These are phyloP conservation scores for Bicyclus anynana DNA, from an alignment of 1,140 invertebrate species.

Conservation along the genomic window DNA sequence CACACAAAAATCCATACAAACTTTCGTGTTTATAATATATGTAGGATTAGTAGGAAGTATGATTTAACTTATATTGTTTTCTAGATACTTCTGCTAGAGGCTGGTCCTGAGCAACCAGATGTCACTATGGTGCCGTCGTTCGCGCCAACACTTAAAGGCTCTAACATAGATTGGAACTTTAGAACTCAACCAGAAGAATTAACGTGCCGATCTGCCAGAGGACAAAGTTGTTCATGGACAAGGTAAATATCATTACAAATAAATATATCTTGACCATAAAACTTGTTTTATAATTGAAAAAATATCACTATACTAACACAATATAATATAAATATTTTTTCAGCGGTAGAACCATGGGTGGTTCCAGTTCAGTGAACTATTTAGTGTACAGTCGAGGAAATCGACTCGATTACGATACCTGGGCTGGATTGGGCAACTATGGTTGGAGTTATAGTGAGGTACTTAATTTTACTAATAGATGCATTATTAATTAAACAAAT, in stretches of 20 bases:
- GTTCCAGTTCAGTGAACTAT: slow-evolving; percentile 86
- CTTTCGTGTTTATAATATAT: too few species aligned
- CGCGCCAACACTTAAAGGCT: slow-evolving; percentile 76
- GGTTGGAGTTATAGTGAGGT: slow-evolving; percentile 90
- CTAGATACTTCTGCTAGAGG: slow-evolving; percentile 85
- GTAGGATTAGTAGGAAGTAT: too few species aligned
- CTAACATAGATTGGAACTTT: slow-evolving; percentile 83
- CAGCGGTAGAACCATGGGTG: slow-evolving; percentile 81
- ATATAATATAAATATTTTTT: neutral
- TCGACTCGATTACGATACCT: slow-evolving; percentile 84
- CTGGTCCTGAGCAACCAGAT: slow-evolving; percentile 85
- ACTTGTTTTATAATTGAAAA: neutral
- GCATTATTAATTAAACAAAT: too few species aligned
- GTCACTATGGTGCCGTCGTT: slow-evolving; percentile 83
- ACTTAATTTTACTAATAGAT: too few species aligned
- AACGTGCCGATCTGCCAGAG: slow-evolving; percentile 70
- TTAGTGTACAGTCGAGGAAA: slow-evolving; percentile 90
- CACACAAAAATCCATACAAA: too few species aligned
- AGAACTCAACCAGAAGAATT: slow-evolving; percentile 79
- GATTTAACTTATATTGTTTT: neutral
- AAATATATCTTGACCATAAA: neutral
- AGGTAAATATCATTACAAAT: slow-evolving; percentile 57
- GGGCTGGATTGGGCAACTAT: slow-evolving; percentile 80
- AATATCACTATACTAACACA: neutral
- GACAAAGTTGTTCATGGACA: slow-evolving; percentile 82